phyloP scores from a whole-genome alignment of 2,113 vertebrate genomes.

The Uria lomvia region DNA sequence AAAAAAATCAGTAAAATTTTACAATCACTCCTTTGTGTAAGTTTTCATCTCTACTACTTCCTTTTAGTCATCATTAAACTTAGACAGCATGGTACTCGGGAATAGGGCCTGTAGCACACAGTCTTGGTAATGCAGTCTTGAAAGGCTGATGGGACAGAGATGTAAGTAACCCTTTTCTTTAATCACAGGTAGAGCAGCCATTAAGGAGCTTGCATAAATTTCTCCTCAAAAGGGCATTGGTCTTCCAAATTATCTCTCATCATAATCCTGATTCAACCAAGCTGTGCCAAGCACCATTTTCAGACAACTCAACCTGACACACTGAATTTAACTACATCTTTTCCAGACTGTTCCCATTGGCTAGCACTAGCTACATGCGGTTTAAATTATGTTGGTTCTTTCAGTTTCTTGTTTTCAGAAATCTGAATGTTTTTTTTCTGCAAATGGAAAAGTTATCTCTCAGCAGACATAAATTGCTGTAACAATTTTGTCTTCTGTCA shows the following conservation, averaged over 20 bases:
- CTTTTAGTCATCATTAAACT: not conserved
- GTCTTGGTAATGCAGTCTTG: not conserved
- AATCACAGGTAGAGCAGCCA: accelerated
- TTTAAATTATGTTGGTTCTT: not conserved
- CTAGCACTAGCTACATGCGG: not conserved
- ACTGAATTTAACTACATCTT: not conserved
- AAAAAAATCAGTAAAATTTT: not conserved
- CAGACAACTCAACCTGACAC: not conserved
- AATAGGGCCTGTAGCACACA: not conserved
- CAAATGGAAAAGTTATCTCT: not conserved
- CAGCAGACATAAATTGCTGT: not conserved
- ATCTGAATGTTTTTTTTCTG: not conserved
- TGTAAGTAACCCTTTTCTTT: not conserved
- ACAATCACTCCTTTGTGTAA: not conserved
- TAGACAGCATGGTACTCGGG: not conserved
- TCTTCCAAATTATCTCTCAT: not conserved
- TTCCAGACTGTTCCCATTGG: not conserved
- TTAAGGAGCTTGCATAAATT: not conserved
- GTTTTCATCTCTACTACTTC: not conserved
- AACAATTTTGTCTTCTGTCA: not conserved
- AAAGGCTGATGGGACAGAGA: not conserved
- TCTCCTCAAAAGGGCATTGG: not conserved
- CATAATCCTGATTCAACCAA: not conserved
- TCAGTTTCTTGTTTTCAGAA: not conserved
- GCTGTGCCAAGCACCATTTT: not conserved